A percentile compares a stretch with the other conserved stretches of the same genome.
Conservation (phyloP, 2,113 vertebrate genomes). For the Pseudorasbora parva region DNA sequence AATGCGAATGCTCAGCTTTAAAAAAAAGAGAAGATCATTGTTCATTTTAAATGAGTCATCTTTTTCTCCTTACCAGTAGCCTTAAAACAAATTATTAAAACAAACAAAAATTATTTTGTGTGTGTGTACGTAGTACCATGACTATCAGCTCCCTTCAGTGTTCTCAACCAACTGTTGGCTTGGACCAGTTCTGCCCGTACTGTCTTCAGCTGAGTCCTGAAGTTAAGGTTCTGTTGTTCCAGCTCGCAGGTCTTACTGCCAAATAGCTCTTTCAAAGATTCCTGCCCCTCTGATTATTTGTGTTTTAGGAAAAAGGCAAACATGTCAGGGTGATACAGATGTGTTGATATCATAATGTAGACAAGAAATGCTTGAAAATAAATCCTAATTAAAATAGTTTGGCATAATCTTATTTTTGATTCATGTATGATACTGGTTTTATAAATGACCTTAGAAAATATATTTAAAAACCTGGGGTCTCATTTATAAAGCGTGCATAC, state of each 20-base stretch:
- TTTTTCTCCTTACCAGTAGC: too few species aligned
- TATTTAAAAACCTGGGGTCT: too few species aligned
- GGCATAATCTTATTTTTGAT: neutral
- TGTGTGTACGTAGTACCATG: slow-evolving; percentile 77
- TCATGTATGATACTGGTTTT: too few species aligned
- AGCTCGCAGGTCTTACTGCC: slow-evolving; percentile 72
- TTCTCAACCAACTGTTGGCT: slow-evolving; percentile 74
- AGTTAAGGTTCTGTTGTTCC: slow-evolving; percentile 72
- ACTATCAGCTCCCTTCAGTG: slow-evolving; percentile 76
- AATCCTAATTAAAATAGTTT: neutral
- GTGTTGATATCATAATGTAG: neutral
- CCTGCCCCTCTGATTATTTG: slow-evolving; percentile 73
- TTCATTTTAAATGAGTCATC: neutral
- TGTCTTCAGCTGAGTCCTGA: slow-evolving; percentile 76
- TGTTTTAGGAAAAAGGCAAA: neutral
- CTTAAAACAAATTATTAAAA: too few species aligned
- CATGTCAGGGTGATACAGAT: neutral
- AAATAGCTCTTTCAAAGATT: slow-evolving; percentile 75
- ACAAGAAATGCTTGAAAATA: neutral
- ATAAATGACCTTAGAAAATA: too few species aligned
- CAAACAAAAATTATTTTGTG: neutral
- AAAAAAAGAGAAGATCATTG: neutral
- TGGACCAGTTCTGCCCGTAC: slow-evolving; percentile 77
- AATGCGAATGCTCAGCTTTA: neutral
- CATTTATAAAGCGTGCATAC: too few species aligned